Percentiles rank a stretch among this genome's conserved stretches.
phyloP scores from a whole-genome alignment of 2,888 invertebrate genomes.

The Petrolisthes manimaculis region DNA sequence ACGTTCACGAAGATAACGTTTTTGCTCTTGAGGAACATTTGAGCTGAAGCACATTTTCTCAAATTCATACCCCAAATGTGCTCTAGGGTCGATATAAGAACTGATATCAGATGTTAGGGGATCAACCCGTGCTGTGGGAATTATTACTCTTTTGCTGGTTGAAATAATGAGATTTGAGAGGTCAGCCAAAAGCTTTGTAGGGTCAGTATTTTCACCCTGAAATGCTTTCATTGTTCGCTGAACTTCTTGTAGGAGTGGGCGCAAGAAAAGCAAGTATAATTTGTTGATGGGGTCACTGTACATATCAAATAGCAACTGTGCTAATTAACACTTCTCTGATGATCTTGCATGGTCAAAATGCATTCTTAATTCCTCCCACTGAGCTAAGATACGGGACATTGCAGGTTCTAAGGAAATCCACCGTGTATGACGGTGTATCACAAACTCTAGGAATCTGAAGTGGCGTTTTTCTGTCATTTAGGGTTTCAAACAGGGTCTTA shows the following conservation, averaged over 20 bases:
- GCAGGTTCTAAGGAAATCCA: constrained; percentile 7
- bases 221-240: constrained; percentile 21
- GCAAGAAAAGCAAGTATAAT: not conserved
- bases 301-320: not conserved
- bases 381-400: not conserved
- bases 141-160: not conserved
- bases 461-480: constrained; percentile 13
- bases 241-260: not conserved
- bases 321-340: not conserved
- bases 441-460: not conserved
- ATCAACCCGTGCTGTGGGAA: constrained; percentile 18
- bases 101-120: constrained; percentile 19
- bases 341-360: not conserved
- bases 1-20: not conserved
- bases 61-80: constrained; percentile 27
- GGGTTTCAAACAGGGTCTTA: not conserved
- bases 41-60: not conserved
- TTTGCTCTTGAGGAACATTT: not conserved
- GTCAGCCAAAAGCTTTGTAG: constrained; percentile 17
- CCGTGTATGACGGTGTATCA: constrained; percentile 9
- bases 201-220: constrained; percentile 15
- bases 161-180: constrained; percentile 14
- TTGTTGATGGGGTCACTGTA: constrained; percentile 18
- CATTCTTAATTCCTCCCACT: constrained; percentile 10
- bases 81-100: constrained; percentile 19